Conservation (phyloP, 1,140 invertebrate species). For the Brachionus plicatilis region DNA sequence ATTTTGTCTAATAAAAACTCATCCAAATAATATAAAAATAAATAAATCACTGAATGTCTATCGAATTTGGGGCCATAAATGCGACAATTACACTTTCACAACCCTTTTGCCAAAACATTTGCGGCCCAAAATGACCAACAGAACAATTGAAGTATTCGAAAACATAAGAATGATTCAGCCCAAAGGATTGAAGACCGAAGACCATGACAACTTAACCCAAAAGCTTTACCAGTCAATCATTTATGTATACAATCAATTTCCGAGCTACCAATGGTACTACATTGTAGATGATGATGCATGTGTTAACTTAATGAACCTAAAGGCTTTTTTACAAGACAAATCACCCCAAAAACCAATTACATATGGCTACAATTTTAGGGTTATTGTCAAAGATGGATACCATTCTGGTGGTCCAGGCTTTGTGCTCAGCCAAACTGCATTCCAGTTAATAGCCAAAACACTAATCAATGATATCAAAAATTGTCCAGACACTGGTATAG, state of each 20-base stretch:
- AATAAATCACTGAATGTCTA: neutral
- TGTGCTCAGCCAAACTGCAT: constrained; percentile 45
- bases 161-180: neutral
- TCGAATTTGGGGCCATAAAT: neutral
- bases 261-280: constrained; percentile 73
- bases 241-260: constrained; percentile 57
- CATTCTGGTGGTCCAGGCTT: constrained; percentile 46
- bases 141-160: constrained; percentile 19
- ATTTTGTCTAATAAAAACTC: constrained; percentile 3
- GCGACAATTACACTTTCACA: neutral
- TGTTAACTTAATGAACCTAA: constrained; percentile 59
- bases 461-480: neutral
- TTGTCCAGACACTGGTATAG: neutral
- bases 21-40: neutral
- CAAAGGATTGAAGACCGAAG: neutral
- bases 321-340: constrained; percentile 48
- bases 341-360: constrained; percentile 43
- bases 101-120: constrained; percentile 7
- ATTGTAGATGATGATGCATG: constrained; percentile 91
- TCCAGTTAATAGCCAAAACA: neutral
- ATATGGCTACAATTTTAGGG: constrained; percentile 36
- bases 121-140: neutral
- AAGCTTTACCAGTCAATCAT: neutral
- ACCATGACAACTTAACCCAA: neutral
- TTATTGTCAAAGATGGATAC: neutral